Evolutionary conservation across 2,113 vertebrate species (phyloP).

Genomic region (Scomber colias): DNA sequence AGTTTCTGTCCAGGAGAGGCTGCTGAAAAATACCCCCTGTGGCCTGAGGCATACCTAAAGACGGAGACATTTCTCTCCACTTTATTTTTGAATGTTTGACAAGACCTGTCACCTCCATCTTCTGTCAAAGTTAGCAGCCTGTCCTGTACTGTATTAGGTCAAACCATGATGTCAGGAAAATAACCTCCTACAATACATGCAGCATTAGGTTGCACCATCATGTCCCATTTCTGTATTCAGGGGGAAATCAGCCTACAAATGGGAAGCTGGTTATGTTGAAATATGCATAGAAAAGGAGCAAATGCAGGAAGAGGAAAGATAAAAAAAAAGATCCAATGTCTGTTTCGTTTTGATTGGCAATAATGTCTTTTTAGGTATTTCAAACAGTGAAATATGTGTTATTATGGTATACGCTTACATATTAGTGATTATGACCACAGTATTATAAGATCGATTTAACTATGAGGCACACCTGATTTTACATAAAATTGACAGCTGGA

Average conservation of each 20-base stretch:
- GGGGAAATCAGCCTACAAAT: constrained; percentile 7
- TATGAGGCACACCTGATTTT: constrained; percentile 7
- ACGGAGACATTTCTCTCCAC: constrained; percentile 35
- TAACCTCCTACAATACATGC: constrained; percentile 4
- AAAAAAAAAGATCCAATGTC: not conserved
- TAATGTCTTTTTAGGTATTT: not conserved
- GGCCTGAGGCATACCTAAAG: constrained; percentile 40
- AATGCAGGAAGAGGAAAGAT: not conserved
- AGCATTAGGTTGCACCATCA: constrained; percentile 25
- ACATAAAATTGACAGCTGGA: constrained; percentile 43
- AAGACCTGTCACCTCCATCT: constrained; percentile 52
- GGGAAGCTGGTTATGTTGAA: not conserved
- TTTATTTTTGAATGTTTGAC: constrained; percentile 61
- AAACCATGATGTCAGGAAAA: constrained; percentile 28
- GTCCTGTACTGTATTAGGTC: constrained; percentile 34
- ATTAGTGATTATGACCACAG: too few species aligned
- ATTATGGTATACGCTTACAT: too few species aligned
- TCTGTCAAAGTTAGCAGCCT: not conserved
- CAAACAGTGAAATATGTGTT: not conserved
- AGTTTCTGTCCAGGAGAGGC: constrained; percentile 14
- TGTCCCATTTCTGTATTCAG: constrained; percentile 9
- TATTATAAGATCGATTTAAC: too few species aligned
- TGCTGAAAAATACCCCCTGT: constrained; percentile 12
- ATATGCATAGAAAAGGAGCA: not conserved
- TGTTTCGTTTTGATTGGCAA: not conserved